Conservation (phyloP, 2,888 invertebrate species). For the Scrobipalpa costella region DNA sequence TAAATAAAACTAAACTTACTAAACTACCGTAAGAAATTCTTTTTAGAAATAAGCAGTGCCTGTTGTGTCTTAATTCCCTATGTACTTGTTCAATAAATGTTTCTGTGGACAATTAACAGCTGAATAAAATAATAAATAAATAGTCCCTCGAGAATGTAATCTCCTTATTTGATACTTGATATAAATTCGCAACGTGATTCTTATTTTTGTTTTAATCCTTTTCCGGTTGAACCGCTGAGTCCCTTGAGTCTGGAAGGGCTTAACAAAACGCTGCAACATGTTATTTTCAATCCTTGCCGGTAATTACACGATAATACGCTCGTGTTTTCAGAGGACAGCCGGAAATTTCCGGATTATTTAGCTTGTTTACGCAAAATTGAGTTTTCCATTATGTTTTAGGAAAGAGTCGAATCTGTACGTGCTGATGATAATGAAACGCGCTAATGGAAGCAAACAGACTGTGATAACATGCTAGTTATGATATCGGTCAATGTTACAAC, state of each 20-base stretch:
- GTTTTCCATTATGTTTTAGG: constrained; percentile 16
- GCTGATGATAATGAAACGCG: background rate
- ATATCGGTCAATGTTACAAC: too few relatives aligned
- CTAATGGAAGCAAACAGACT: constrained; percentile 16
- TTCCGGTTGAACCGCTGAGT: background rate
- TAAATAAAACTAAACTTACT: too few relatives aligned
- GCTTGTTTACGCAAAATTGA: constrained; percentile 17
- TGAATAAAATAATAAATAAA: background rate
- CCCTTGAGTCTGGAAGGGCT: background rate
- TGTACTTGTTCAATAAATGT: too few relatives aligned
- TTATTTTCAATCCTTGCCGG: constrained; percentile 2
- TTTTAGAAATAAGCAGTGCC: too few relatives aligned
- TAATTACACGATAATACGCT: constrained; percentile 9
- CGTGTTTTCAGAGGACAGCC: constrained; percentile 19
- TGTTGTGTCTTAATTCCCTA: too few relatives aligned
- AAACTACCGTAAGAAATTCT: too few relatives aligned
- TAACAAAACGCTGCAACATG: constrained; percentile 2
- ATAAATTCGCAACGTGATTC: background rate
- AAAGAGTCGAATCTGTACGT: constrained; percentile 7
- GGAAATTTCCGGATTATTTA: constrained; percentile 7
- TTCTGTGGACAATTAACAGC: too few relatives aligned
- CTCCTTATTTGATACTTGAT: background rate
- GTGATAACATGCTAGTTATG: constrained; percentile 4
- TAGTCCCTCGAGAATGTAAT: too few relatives aligned
- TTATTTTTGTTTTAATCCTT: background rate